Evolutionary conservation across 2,888 invertebrate genomes (phyloP), one percentile per base, ranked within the genome.

Genomic region (Cephus spinipes): DNA sequence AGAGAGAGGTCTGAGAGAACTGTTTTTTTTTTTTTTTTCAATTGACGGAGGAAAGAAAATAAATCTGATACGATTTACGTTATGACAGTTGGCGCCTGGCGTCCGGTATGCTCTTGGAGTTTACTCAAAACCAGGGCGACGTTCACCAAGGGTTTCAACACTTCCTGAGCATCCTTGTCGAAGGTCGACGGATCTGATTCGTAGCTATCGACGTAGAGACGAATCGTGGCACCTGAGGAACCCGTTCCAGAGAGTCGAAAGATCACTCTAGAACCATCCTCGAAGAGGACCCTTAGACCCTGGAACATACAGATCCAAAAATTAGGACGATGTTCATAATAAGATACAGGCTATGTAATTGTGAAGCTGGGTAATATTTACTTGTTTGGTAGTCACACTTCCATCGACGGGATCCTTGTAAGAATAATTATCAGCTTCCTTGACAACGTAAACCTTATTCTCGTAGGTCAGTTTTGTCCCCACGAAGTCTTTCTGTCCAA

Each of bases 181-280:
- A 87, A 90, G 76, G 87, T 89, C 32, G 84, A 81, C 4, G 88
- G 83, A 82, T 95, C 95, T 34, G 94, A 94, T 87, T 98, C 98
- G 92, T 98, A 98, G 82, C 98, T 97, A 91, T 99, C 99, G 81
- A 98, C 95, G 92, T 99, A 99, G 76, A 99, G 91, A 74, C 99
- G 94, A 87, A 99, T 97, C 2, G 99, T 99, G 34, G 99, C 99
- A 0, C 99, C 99, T 69, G 97, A 96, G 90, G 99, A 99, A 82
- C 99, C 99, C 0, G 99, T 99, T 32, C 99, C 99, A 89, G 99
- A 99, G 80, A 99, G 94, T 73, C 99, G 95, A 92, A 97, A 95
- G 80, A 99, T 96, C 83, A 99, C 94, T 74, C 99, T 94, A 0
- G 99, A 98, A 1, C 98, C 98, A 91, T 99, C 98, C 84, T 95